Percentiles rank a stretch among this genome's conserved stretches.
Conservation (phyloP, 2,113 vertebrate species). For the Anoplopoma fimbria region DNA sequence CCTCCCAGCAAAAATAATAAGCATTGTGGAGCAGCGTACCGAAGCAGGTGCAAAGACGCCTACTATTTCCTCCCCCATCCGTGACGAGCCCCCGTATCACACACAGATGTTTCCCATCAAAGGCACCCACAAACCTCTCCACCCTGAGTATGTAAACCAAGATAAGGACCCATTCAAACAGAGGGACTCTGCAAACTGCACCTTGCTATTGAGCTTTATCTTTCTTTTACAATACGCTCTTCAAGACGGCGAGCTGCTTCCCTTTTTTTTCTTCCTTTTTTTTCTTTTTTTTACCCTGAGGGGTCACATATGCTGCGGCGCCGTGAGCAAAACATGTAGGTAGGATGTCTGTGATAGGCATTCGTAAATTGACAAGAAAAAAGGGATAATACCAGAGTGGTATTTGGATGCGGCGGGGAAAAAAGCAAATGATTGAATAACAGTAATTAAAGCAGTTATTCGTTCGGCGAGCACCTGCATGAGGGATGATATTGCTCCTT, state of each 20-base stretch:
- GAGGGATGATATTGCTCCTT: conserved; percentile 87
- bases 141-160: conserved; percentile 87
- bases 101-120: conserved; percentile 97
- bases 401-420: conserved; percentile 78
- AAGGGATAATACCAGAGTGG: conserved; percentile 95
- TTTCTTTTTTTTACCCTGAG: not conserved
- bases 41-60: conserved; percentile 95
- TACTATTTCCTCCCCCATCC: conserved; percentile 90
- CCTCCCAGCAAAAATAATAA: conserved; percentile 88
- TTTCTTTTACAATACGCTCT: conserved; percentile 80
- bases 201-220: conserved; percentile 74
- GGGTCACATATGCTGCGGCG: conserved; percentile 84
- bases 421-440: conserved; percentile 98
- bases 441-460: conserved; percentile 99
- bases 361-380: conserved; percentile 95
- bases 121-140: conserved; percentile 81
- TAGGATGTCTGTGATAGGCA: conserved; percentile 89
- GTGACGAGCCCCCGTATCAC: conserved; percentile 89
- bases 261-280: not conserved
- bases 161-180: conserved; percentile 88
- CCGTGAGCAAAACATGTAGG: conserved; percentile 83
- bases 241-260: conserved; percentile 81
- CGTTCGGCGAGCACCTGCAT: conserved; percentile 98
- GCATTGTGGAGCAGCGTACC: conserved; percentile 91
- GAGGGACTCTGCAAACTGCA: conserved; percentile 83